Conservation (phyloP, 2,888 invertebrate species). For the Agrypnus murinus region DNA sequence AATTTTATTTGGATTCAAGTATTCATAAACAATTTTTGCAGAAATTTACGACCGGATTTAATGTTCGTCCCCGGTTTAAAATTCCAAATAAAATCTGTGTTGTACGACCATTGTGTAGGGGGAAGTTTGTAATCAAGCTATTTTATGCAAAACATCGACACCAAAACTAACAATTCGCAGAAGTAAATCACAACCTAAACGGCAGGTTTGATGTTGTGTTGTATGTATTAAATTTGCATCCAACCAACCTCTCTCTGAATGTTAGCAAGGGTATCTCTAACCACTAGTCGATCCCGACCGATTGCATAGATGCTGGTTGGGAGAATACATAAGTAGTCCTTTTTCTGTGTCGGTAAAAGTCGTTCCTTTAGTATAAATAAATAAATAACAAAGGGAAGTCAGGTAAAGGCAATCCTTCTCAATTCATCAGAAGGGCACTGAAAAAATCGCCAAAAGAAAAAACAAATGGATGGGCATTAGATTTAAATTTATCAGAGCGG, state of each 20-base stretch:
- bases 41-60: too few relatives aligned
- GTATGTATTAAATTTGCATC: constrained; percentile 31
- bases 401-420: constrained; percentile 29
- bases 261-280: constrained; percentile 33
- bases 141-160: constrained; percentile 7
- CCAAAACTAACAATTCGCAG: constrained; percentile 6
- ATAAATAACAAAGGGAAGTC: constrained; percentile 18
- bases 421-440: constrained; percentile 22
- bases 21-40: too few relatives aligned
- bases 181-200: constrained; percentile 30
- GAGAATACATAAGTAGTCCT: constrained; percentile 29
- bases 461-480: too few relatives aligned
- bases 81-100: not conserved
- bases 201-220: constrained; percentile 31
- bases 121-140: not conserved
- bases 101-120: not conserved
- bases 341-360: constrained; percentile 26
- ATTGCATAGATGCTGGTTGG: constrained; percentile 22
- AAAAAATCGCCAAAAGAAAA: not conserved
- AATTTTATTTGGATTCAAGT: not conserved
- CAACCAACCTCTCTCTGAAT: constrained; percentile 6
- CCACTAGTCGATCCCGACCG: constrained; percentile 22
- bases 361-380: constrained; percentile 10
- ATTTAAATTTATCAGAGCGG: too few relatives aligned
- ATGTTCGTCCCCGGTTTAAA: not conserved